Evolutionary conservation across 2,888 invertebrate species (phyloP), one percentile per base, ranked within the genome.

Genomic region (Brachypterus glaber): DNA sequence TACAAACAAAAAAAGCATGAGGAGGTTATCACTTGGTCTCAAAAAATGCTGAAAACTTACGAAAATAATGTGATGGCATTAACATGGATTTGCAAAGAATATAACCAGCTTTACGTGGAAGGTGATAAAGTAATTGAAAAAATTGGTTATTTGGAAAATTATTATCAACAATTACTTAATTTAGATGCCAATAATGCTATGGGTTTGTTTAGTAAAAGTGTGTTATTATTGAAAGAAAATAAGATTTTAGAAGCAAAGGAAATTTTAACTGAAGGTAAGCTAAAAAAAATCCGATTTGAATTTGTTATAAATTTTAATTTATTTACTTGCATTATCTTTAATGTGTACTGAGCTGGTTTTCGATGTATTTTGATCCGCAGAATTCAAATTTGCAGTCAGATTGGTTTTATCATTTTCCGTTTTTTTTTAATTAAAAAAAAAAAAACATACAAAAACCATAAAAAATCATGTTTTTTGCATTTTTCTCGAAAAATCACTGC

Each of bases 31-130:
- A 51, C 60, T 27, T 56, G 67, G 46, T 69, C 73, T 11, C 55
- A 62, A 39, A 58, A 66, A 39, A 71, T 77, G 70, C 63, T 67
- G 31, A 51, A 55, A 16, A 46, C 66, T 4, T 74, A 69, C 54
- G 66, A 70, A 3, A 60, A 64, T 1, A 70, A 73, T 49, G 54
- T 62, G 13, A 69, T 68, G 47, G 67, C 74, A 1, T 60, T 75
- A 39, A 76, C 76, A 55, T 77, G 76, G 75, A 69, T 78, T 39
- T 79, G 79, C 51, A 72, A 72, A 52, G 63, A 71, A 1, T 77
- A 70, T 52, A 69, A 70, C 40, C 74, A 78, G 51, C 43, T 43
- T 37, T 55, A 44, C 41, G 57, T 53, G 38, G 66, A 55, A 54
- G 60, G 48, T 41, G 57, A 46, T 33, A 13, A 40, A 25, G 27